Evolutionary conservation across 1,140 invertebrate genomes (phyloP).

Genomic region (Conopomorpha cramerella): DNA sequence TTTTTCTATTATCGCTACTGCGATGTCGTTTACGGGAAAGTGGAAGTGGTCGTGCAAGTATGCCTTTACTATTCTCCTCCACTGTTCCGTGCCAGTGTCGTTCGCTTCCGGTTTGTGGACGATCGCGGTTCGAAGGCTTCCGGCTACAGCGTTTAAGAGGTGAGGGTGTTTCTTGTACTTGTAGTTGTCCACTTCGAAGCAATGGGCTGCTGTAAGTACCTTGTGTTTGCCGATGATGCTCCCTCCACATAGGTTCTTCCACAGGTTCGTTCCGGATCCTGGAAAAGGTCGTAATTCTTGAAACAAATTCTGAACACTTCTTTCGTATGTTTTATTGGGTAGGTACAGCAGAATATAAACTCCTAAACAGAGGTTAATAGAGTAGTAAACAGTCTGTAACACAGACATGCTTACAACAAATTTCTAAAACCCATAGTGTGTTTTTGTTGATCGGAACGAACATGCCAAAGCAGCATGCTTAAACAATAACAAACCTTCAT

Average conservation of each 20-base stretch:
- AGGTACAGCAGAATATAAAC: too few relatives aligned
- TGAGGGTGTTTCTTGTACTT: conserved; percentile 13
- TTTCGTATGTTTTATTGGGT: too few relatives aligned
- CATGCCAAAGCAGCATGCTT: too few relatives aligned
- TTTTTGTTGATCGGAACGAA: too few relatives aligned
- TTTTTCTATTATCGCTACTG: conserved; percentile 14
- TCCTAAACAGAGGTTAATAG: too few relatives aligned
- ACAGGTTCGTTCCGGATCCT: conserved; percentile 1
- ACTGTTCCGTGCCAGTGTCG: conserved; percentile 16
- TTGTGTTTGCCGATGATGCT: conserved; percentile 21
- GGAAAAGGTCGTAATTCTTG: neutral
- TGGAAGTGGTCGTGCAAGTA: conserved; percentile 18
- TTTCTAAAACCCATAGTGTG: too few relatives aligned
- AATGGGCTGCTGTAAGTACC: conserved; percentile 30
- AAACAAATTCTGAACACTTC: neutral
- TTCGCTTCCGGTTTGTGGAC: conserved; percentile 14
- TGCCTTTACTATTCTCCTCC: conserved; percentile 16
- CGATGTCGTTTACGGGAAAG: conserved; percentile 30
- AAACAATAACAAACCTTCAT: too few relatives aligned
- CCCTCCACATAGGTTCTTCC: conserved; percentile 28
- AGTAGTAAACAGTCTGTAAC: too few relatives aligned
- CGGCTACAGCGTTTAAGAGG: conserved; percentile 20
- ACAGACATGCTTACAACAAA: too few relatives aligned
- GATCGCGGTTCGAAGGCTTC: too few relatives aligned
- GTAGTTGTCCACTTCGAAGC: conserved; percentile 27